Percentiles rank a stretch among this genome's conserved stretches.
Evolutionary conservation across 2,888 invertebrate species (phyloP).

Genomic region (Lithodes maja): DNA sequence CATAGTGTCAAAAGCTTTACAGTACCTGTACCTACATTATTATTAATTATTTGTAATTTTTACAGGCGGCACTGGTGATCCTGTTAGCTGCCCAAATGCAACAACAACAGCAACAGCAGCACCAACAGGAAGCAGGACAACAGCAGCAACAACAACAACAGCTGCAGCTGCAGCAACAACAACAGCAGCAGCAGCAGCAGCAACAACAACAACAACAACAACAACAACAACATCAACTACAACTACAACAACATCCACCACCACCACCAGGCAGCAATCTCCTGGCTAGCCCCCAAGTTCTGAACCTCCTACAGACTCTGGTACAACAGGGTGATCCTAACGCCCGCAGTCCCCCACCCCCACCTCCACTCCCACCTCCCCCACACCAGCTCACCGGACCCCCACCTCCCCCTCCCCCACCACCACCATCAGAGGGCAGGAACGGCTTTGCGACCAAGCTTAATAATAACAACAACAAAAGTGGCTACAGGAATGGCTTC

Average conservation of each 20-base stretch:
- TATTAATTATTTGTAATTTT: no score
- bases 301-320: slow-evolving; percentile 73
- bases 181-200: slow-evolving; percentile 34
- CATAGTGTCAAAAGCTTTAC: no score
- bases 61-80: slow-evolving; percentile 73
- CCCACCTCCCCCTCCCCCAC: background rate
- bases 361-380: slow-evolving; percentile 55
- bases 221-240: slow-evolving; percentile 27
- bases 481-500: slow-evolving; percentile 48
- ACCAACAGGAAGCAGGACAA: background rate
- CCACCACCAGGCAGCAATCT: slow-evolving; percentile 47
- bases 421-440: slow-evolving; percentile 26
- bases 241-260: slow-evolving; percentile 1
- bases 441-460: slow-evolving; percentile 1
- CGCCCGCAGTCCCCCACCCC: slow-evolving; percentile 57
- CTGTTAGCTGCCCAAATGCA: slow-evolving; percentile 72
- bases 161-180: slow-evolving; percentile 29
- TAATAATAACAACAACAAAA: slow-evolving; percentile 27
- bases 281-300: slow-evolving; percentile 73
- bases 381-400: slow-evolving; percentile 70
- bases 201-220: slow-evolving; percentile 34
- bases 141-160: slow-evolving; percentile 32
- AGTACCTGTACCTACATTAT: no score
- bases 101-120: slow-evolving; percentile 41
- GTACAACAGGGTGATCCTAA: slow-evolving; percentile 71